These are phyloP conservation scores for Solea solea DNA, from an alignment of 2,113 vertebrate genomes.

Conservation along the genomic window DNA sequence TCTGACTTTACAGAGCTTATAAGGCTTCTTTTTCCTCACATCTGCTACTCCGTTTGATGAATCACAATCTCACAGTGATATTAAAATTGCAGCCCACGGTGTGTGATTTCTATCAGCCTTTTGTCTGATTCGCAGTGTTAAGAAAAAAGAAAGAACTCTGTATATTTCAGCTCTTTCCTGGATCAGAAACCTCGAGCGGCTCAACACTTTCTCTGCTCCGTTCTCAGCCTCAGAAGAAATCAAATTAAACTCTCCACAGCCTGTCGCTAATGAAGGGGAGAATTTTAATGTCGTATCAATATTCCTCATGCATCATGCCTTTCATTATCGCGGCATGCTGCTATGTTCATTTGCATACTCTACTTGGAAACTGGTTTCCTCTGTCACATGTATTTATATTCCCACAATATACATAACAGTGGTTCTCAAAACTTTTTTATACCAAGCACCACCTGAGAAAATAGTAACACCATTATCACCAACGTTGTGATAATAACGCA, in stretches of 20 bases:
- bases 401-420: neutral
- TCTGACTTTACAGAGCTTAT: too few species aligned
- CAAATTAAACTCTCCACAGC: slow-evolving; percentile 3
- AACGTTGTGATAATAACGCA: too few species aligned
- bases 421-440: too few species aligned
- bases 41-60: neutral
- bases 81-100: neutral
- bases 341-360: neutral
- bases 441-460: too few species aligned
- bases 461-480: too few species aligned
- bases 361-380: neutral
- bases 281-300: neutral
- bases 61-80: neutral
- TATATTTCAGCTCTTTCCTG: neutral
- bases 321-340: neutral
- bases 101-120: neutral
- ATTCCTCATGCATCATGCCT: neutral
- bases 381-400: neutral
- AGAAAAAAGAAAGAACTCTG: neutral
- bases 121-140: neutral
- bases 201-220: too few species aligned
- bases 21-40: neutral
- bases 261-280: neutral
- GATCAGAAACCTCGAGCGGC: too few species aligned
- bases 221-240: neutral